Conservation (phyloP, 2,797 vertebrate genomes). For the Sebastes iracundus region DNA sequence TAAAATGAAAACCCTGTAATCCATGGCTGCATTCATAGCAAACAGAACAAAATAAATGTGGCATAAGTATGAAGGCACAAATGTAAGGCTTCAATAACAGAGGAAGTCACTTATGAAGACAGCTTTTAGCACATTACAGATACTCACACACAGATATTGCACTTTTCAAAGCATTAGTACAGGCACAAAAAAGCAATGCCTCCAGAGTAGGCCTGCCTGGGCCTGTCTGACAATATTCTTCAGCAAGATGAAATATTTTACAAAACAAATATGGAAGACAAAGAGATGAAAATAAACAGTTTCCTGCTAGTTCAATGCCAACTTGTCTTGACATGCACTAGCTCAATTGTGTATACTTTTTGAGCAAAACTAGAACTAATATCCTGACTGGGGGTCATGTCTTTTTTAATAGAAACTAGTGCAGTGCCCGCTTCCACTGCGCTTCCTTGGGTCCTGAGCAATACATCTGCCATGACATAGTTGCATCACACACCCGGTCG, state of each 20-base stretch:
- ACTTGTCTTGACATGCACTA: not conserved
- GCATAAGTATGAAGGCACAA: not conserved
- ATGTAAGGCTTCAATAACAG: constrained; percentile 6
- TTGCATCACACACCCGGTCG: too few relatives aligned
- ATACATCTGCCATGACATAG: too few relatives aligned
- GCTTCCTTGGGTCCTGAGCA: too few relatives aligned
- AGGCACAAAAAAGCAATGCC: not conserved
- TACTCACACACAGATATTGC: constrained; percentile 49
- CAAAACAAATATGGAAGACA: not conserved
- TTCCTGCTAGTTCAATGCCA: not conserved
- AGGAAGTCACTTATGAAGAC: constrained; percentile 11
- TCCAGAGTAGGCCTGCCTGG: not conserved
- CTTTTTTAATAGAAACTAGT: not conserved
- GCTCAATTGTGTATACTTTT: too few relatives aligned
- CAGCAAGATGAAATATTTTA: not conserved
- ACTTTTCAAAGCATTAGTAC: constrained; percentile 41
- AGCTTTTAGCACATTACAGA: constrained; percentile 1
- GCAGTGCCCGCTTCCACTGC: not conserved
- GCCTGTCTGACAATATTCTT: not conserved
- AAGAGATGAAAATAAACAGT: not conserved
- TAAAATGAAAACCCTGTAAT: constrained; percentile 40
- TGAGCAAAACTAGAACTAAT: not conserved
- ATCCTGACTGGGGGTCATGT: not conserved
- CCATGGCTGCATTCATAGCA: constrained; percentile 6
- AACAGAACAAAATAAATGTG: constrained; percentile 17